Percentiles rank a stretch among this genome's conserved stretches.
These are phyloP conservation scores for Leptopilina drosophilae DNA, from an alignment of 2,888 invertebrate species.

Conservation along the genomic window DNA sequence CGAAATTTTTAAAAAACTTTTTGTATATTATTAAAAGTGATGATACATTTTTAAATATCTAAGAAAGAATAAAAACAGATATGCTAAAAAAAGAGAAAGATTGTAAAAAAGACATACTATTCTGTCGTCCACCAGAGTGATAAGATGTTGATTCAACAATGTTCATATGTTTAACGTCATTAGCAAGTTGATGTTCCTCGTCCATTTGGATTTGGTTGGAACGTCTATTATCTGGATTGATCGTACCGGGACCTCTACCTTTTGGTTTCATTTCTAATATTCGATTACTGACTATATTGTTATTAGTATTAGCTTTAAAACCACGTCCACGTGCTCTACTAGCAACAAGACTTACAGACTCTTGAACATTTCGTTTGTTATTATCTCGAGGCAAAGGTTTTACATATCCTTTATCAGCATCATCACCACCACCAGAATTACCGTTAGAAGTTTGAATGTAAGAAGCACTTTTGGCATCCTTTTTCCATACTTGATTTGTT, in stretches of 20 bases:
- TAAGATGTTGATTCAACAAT: conserved; percentile 66
- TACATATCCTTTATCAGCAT: conserved; percentile 61
- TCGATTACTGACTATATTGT: conserved; percentile 70
- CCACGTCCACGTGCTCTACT: conserved; percentile 73
- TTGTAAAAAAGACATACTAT: conserved; percentile 62
- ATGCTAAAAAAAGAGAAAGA: not conserved
- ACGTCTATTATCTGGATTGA: conserved; percentile 66
- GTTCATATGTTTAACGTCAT: conserved; percentile 71
- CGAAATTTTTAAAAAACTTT: too few relatives aligned
- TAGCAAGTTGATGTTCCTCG: conserved; percentile 69
- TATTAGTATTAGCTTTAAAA: conserved; percentile 70
- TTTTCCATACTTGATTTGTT: conserved; percentile 71
- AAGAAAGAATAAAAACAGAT: conserved; percentile 4
- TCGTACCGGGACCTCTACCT: conserved; percentile 68
- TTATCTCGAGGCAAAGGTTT: conserved; percentile 64
- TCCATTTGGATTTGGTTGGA: conserved; percentile 64
- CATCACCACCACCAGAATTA: conserved; percentile 62
- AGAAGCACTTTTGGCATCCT: conserved; percentile 64
- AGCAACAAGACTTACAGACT: conserved; percentile 68
- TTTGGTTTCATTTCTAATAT: conserved; percentile 69
- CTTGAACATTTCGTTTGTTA: conserved; percentile 67
- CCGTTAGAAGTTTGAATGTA: conserved; percentile 67
- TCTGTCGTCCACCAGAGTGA: conserved; percentile 69
- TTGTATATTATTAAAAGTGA: too few relatives aligned
- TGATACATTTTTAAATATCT: not conserved